Evolutionary conservation across 92 coral and sea anemone species (phyloP).

Genomic region (Porites cylindrica): DNA sequence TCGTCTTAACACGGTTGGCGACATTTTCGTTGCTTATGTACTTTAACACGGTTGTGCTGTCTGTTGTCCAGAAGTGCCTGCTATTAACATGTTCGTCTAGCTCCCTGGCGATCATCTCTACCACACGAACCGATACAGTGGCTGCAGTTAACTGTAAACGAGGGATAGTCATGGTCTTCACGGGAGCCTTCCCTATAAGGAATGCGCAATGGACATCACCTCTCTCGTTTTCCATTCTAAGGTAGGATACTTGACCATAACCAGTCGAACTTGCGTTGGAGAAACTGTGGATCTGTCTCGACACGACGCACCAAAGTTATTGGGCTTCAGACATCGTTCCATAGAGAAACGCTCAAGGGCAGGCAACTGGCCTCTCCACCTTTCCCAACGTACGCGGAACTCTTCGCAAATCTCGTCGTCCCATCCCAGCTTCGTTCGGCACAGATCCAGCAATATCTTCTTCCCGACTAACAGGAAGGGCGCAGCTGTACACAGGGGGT

Average conservation of each 20-base stretch:
- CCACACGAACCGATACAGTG: constrained; percentile 52
- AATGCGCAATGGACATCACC: constrained; percentile 44
- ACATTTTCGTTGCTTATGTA: constrained; percentile 69
- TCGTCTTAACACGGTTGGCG: constrained; percentile 36
- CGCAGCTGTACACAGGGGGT: constrained; percentile 12
- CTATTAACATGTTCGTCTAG: constrained; percentile 31
- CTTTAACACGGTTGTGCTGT: constrained; percentile 53
- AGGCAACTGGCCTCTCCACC: constrained; percentile 34
- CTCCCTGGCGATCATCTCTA: constrained; percentile 37
- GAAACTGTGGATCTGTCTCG: constrained; percentile 49
- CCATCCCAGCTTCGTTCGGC: too few relatives aligned
- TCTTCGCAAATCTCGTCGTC: too few relatives aligned
- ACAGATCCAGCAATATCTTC: too few relatives aligned
- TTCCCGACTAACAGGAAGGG: too few relatives aligned
- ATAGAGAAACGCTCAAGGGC: constrained; percentile 2
- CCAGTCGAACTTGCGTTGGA: constrained; percentile 50
- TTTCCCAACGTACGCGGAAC: constrained; percentile 46
- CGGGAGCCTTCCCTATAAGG: constrained; percentile 24
- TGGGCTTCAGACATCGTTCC: constrained; percentile 46
- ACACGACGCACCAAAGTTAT: constrained; percentile 5
- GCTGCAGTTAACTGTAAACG: constrained; percentile 68
- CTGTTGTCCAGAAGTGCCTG: constrained; percentile 45
- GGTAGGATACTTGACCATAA: constrained; percentile 17
- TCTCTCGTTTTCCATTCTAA: constrained; percentile 5
- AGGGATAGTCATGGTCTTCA: constrained; percentile 48